Conservation (phyloP, 2,888 invertebrate species). For the Nebria brevicollis region DNA sequence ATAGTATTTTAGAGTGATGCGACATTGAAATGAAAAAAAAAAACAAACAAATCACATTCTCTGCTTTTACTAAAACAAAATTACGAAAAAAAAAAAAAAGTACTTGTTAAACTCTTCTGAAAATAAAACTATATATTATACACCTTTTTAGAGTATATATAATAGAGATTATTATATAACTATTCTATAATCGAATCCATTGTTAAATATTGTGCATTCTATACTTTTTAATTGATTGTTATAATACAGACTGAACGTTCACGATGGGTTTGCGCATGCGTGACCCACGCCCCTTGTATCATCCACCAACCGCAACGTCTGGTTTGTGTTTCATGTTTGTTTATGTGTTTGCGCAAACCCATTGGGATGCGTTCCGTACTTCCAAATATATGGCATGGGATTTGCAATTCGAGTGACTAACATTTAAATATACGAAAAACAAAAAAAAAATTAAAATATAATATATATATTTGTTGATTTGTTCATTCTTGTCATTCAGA, state of each 20-base stretch:
- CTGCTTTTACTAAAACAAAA: constrained; percentile 43
- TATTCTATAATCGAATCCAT: constrained; percentile 47
- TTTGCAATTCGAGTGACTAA: constrained; percentile 42
- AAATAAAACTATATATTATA: constrained; percentile 45
- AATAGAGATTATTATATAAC: constrained; percentile 46
- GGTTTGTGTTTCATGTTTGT: constrained; percentile 22
- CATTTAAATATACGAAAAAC: constrained; percentile 17
- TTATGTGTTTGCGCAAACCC: constrained; percentile 11
- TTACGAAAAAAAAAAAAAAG: constrained; percentile 23
- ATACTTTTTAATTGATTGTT: constrained; percentile 45
- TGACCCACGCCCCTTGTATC: not conserved
- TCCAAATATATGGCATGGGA: constrained; percentile 43
- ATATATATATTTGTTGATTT: not conserved
- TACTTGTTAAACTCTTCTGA: constrained; percentile 45
- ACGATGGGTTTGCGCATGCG: constrained; percentile 5
- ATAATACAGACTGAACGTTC: constrained; percentile 32
- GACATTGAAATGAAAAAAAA: constrained; percentile 30
- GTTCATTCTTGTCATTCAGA: constrained; percentile 4
- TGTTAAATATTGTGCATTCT: constrained; percentile 48
- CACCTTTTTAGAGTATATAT: constrained; percentile 45
- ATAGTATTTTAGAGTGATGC: constrained; percentile 49
- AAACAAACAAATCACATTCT: constrained; percentile 46
- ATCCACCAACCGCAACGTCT: not conserved
- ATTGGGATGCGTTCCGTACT: constrained; percentile 27
- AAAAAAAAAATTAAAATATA: not conserved